phyloP scores from a whole-genome alignment of 2,888 invertebrate species.

The Oasisia sp. region DNA sequence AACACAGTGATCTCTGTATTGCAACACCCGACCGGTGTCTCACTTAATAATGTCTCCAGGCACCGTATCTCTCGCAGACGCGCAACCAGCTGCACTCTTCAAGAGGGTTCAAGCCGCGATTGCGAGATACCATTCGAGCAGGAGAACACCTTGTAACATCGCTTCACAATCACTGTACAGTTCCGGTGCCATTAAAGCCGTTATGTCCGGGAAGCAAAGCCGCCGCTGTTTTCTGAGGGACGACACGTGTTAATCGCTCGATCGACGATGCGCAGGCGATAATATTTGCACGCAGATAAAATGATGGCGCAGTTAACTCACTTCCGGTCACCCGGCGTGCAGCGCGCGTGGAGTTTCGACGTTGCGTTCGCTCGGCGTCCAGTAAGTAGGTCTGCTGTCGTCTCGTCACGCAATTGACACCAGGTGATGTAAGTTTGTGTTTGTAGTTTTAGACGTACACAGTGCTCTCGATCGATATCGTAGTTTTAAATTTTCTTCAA shows the following conservation, averaged over 20 bases:
- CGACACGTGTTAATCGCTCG: background rate
- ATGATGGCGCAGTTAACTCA: background rate
- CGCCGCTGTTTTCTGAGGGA: background rate
- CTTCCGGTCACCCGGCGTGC: background rate
- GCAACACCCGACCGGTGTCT: conserved; percentile 5
- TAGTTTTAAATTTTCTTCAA: too few relatives aligned
- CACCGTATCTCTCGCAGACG: background rate
- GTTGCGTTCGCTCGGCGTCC: background rate
- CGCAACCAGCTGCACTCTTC: background rate
- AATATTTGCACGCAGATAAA: background rate
- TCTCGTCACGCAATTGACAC: background rate
- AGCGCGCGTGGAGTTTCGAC: background rate
- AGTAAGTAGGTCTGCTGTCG: background rate
- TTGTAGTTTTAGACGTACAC: background rate
- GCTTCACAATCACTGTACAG: background rate
- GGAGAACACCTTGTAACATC: background rate
- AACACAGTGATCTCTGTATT: conserved; percentile 12
- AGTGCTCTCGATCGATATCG: background rate
- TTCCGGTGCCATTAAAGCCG: background rate
- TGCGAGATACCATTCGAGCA: background rate
- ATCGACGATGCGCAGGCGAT: background rate
- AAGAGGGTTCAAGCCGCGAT: background rate
- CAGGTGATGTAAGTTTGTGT: background rate
- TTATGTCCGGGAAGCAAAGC: background rate
- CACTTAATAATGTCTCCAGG: background rate